These are phyloP conservation scores for Argentina silus DNA, from an alignment of 2,797 vertebrate genomes.

Conservation along the genomic window DNA sequence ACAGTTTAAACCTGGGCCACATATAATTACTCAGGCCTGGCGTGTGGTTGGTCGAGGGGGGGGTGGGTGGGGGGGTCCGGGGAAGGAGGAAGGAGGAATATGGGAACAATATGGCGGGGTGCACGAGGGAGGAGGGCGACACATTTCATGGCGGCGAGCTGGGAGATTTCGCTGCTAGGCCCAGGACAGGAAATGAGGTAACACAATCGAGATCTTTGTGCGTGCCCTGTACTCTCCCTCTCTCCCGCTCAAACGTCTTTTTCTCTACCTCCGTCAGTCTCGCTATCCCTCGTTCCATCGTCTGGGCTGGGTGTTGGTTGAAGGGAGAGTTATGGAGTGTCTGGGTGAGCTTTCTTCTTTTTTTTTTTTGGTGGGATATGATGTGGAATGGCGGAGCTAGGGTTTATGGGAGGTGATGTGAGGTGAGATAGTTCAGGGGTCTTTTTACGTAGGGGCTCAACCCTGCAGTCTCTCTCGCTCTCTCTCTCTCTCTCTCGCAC, in stretches of 20 bases:
- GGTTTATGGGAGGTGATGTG: slow-evolving; percentile 55
- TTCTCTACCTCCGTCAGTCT: neutral
- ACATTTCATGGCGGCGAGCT: slow-evolving; percentile 52
- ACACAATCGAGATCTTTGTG: slow-evolving; percentile 66
- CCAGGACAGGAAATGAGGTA: slow-evolving; percentile 68
- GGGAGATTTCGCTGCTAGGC: slow-evolving; percentile 45
- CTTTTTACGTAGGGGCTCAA: no score
- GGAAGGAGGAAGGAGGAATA: slow-evolving; percentile 1
- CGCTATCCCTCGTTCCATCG: slow-evolving; percentile 39
- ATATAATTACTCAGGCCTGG: slow-evolving; percentile 36
- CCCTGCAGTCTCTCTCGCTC: slow-evolving; percentile 3
- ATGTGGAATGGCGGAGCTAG: slow-evolving; percentile 30
- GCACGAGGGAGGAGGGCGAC: slow-evolving; percentile 23
- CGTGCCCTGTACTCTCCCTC: slow-evolving; percentile 18
- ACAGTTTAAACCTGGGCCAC: slow-evolving; percentile 35
- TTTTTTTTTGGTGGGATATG: no score
- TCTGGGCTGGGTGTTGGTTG: slow-evolving; percentile 52
- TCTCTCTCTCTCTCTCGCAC: neutral
- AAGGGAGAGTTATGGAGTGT: slow-evolving; percentile 31
- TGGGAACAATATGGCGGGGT: slow-evolving; percentile 47
- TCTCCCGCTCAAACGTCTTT: neutral
- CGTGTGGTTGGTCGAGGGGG: slow-evolving; percentile 35
- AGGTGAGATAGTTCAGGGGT: slow-evolving; percentile 59
- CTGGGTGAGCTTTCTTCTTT: slow-evolving; percentile 4
- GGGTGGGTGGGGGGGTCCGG: no score